Evolutionary conservation across 1,140 invertebrate species (phyloP).

Genomic region (Zaprionus taronus): DNA sequence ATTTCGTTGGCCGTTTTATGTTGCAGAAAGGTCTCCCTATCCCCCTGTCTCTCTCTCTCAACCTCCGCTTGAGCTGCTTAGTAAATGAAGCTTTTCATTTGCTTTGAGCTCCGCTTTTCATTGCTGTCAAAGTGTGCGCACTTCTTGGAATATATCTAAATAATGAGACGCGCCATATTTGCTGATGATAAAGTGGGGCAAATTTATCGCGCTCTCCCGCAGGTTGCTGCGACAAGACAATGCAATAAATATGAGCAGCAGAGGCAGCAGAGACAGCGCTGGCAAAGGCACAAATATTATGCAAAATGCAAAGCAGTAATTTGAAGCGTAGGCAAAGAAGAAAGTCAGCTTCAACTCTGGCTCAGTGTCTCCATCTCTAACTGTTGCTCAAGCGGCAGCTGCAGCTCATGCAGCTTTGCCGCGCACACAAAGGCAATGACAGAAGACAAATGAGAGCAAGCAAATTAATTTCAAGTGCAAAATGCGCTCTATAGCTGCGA

Average conservation of each 20-base stretch:
- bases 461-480: slow-evolving; percentile 64
- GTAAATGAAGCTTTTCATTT: not conserved
- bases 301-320: slow-evolving; percentile 34
- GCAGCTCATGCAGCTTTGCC: slow-evolving; percentile 14
- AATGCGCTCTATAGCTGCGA: slow-evolving; percentile 34
- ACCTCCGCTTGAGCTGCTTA: not conserved
- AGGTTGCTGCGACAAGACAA: slow-evolving; percentile 45
- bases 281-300: slow-evolving; percentile 17
- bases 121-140: not conserved
- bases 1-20: slow-evolving; percentile 11
- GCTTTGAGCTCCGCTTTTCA: not conserved
- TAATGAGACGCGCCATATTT: slow-evolving; percentile 8
- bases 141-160: not conserved
- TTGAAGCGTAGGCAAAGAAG: slow-evolving; percentile 23
- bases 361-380: not conserved
- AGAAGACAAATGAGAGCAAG: slow-evolving; percentile 52
- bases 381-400: slow-evolving; percentile 29
- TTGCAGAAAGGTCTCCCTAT: not conserved
- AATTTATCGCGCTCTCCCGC: slow-evolving; percentile 61
- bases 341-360: not conserved
- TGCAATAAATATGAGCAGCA: slow-evolving; percentile 60
- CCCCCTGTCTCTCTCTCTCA: not conserved
- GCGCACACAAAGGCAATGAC: slow-evolving; percentile 45
- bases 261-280: slow-evolving; percentile 17
- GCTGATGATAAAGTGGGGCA: slow-evolving; percentile 26